Conservation (phyloP, 1,140 invertebrate genomes). For the Ptiloglossa arizonensis region DNA sequence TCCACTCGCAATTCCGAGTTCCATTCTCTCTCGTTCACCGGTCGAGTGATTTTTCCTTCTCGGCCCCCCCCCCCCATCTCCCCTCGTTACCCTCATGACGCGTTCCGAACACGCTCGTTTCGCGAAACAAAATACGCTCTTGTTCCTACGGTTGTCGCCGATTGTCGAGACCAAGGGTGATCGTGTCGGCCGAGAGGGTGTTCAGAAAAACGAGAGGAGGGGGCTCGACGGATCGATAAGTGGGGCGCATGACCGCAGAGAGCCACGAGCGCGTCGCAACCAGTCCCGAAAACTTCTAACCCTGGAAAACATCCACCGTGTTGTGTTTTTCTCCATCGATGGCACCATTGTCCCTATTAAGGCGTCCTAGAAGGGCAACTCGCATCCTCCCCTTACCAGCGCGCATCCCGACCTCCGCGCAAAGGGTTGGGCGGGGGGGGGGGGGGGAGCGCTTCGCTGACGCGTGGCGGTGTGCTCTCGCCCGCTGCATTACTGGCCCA, state of each 20-base stretch:
- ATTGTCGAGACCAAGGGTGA: constrained; percentile 39
- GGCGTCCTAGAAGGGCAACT: background rate
- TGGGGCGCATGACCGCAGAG: constrained; percentile 71
- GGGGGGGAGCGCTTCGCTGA: too few species aligned
- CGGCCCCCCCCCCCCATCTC: background rate
- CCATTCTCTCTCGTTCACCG: background rate
- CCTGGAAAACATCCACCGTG: background rate
- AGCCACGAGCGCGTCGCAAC: constrained; percentile 55
- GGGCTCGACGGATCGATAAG: constrained; percentile 71
- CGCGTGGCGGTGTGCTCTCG: background rate
- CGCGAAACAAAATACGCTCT: constrained; percentile 71
- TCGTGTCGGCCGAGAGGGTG: too few species aligned
- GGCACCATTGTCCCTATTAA: constrained; percentile 10
- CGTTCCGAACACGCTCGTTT: constrained; percentile 28
- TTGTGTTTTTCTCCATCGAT: background rate
- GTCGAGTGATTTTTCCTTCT: constrained; percentile 25
- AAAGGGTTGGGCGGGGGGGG: too few species aligned
- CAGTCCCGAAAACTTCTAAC: constrained; percentile 65
- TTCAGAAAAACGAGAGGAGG: too few species aligned
- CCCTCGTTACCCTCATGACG: background rate
- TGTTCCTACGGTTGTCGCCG: constrained; percentile 50
- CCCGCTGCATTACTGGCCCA: background rate
- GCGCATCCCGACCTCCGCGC: background rate
- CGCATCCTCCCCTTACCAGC: background rate
- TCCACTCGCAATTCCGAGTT: background rate